These are phyloP conservation scores for Stenchaetothrips biformis DNA, from an alignment of 2,888 invertebrate genomes.

Conservation along the genomic window DNA sequence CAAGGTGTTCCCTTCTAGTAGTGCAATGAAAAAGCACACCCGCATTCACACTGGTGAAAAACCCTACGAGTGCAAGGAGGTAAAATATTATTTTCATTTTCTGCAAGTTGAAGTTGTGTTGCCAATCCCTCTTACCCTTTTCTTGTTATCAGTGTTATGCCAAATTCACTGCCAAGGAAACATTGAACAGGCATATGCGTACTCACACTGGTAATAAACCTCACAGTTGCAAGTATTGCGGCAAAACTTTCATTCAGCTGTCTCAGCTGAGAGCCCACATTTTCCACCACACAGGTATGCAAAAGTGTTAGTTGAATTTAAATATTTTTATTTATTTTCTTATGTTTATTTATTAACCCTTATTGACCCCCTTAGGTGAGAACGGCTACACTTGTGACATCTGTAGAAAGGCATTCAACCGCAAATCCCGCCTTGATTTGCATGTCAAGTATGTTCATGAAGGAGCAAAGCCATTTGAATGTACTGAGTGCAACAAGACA, in stretches of 20 bases:
- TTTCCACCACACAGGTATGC: conserved; percentile 61
- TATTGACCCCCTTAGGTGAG: conserved; percentile 46
- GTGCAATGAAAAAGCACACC: conserved; percentile 71
- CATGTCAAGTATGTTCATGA: conserved; percentile 61
- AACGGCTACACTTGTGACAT: conserved; percentile 61
- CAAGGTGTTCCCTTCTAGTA: conserved; percentile 66
- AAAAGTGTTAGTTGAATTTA: conserved; percentile 29
- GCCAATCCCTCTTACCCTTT: background rate
- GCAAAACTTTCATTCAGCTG: conserved; percentile 77
- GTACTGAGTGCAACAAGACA: conserved; percentile 54
- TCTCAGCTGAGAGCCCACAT: conserved; percentile 73
- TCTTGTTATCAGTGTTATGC: conserved; percentile 60
- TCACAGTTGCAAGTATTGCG: conserved; percentile 60
- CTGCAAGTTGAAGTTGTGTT: background rate
- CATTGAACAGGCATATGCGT: conserved; percentile 68
- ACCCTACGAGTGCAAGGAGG: conserved; percentile 62
- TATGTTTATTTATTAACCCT: background rate
- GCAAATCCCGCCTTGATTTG: conserved; percentile 46
- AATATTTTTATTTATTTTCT: conserved; percentile 22
- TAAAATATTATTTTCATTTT: conserved; percentile 42
- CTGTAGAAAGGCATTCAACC: conserved; percentile 53
- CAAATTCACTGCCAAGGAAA: conserved; percentile 76
- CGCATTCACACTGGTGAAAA: conserved; percentile 56
- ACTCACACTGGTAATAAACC: conserved; percentile 58
- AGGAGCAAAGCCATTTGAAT: conserved; percentile 56